Base-by-base conservation (phyloP, 1,140 invertebrate species). In the Galendromus occidentalis region DNA sequence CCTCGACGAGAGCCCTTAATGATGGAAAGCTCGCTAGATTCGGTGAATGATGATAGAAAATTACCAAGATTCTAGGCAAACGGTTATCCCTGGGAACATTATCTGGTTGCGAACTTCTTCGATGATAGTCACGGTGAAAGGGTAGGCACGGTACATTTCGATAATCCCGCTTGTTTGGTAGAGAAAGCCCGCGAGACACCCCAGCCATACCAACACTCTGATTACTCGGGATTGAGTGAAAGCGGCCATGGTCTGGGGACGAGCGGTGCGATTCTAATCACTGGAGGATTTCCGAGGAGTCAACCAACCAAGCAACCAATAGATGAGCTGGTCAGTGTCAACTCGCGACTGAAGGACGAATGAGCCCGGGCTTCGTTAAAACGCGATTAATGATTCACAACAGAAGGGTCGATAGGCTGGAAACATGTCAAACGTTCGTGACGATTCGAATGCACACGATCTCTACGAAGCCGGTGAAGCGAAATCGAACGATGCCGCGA, bases 381-480 rank as follows among this genome's bases (percentile, higher is more conserved):
- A 25, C 25, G 51, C 51, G 33, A 59, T 59, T 59, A 59, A 59
- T 59, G 22, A 59, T 59, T 59, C 51, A 59, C 51, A 33, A 59
- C 45, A 20, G 45, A 47, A 22, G 25, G 51, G 51, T 59, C 51
- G 51, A 59, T 59, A 59, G 51, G 51, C 22, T 33, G 51, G 6
- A 33, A 59, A 59, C 51, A 59, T 59, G 14, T 18, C 25, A 17
- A 59, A 59, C 33, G 22, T 17, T 9, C 33, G 33, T 39, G 33
- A 39, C 33, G 33, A 39, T 39, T 39, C 33, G 33, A 39, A 39
- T 39, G 33, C 33, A 6, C 33, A 9, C 33, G 4, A 6, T 39
- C 33, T 39, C 33, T 39, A 4, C 33, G 9, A 9, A 39, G 33
- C 33, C 33, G 9, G 33, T 39, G 33, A 39, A 39, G 33, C 33